A percentile compares a stretch with the other conserved stretches of the same genome.
Evolutionary conservation across 1,140 invertebrate species (phyloP).

Genomic region (Meloidogyne chitwoodi): DNA sequence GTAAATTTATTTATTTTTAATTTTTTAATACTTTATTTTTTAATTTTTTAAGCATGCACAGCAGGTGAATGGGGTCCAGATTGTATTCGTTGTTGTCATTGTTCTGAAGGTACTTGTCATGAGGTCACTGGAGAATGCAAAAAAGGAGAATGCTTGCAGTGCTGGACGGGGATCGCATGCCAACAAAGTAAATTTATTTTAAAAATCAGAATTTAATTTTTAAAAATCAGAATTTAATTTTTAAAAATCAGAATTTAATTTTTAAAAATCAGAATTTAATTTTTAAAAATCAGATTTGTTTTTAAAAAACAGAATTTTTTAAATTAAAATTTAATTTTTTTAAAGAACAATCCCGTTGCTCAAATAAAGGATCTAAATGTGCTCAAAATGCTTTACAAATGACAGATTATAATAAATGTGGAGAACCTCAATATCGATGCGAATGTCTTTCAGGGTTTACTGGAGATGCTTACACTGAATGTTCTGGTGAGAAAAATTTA

Average conservation of each 20-base stretch:
- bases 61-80: conserved; percentile 55
- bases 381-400: conserved; percentile 56
- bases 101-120: conserved; percentile 46
- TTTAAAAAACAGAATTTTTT: too few species aligned
- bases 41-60: conserved; percentile 47
- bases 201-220: too few species aligned
- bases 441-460: conserved; percentile 54
- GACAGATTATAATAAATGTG: conserved; percentile 53
- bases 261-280: too few species aligned
- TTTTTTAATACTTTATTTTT: neutral
- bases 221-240: too few species aligned
- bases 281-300: too few species aligned
- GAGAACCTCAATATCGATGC: conserved; percentile 49
- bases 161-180: conserved; percentile 48
- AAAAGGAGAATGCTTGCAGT: conserved; percentile 39
- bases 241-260: too few species aligned
- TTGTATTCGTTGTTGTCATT: conserved; percentile 56
- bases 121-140: conserved; percentile 53
- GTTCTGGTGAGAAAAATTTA: conserved; percentile 33
- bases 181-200: conserved; percentile 40
- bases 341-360: neutral
- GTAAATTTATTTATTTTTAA: conserved; percentile 18
- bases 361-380: conserved; percentile 30
- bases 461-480: conserved; percentile 48
- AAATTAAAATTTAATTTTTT: neutral